phyloP scores from a whole-genome alignment of 1,140 invertebrate species.

The Diuraphis noxia region DNA sequence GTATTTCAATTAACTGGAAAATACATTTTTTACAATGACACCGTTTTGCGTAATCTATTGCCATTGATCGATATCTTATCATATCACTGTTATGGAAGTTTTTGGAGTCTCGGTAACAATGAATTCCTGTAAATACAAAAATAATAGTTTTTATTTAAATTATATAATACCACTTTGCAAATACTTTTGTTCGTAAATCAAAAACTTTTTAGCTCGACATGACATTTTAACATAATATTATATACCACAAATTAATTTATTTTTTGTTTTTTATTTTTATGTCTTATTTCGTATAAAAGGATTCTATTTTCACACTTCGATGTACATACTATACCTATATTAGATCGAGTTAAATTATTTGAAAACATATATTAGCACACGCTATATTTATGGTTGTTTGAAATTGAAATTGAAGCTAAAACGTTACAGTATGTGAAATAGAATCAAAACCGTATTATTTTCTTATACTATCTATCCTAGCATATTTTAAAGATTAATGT shows the following conservation, averaged over 20 bases:
- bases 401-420: too few species aligned
- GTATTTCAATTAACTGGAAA: background rate
- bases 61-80: background rate
- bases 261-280: background rate
- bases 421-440: too few species aligned
- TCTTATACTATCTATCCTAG: too few species aligned
- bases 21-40: background rate
- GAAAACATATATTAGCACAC: too few species aligned
- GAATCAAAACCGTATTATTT: too few species aligned
- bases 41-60: background rate
- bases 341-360: background rate
- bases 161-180: background rate
- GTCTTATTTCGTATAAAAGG: background rate
- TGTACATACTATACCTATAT: background rate
- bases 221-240: background rate
- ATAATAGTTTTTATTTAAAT: background rate
- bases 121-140: background rate
- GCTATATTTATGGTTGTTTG: too few species aligned
- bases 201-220: background rate
- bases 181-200: background rate
- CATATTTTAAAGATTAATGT: too few species aligned
- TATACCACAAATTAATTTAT: background rate
- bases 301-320: background rate
- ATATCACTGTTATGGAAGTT: background rate
- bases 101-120: background rate